Percentiles rank a stretch among this genome's conserved stretches.
Evolutionary conservation across 2,113 vertebrate genomes (phyloP).

Genomic region (Pelobates fuscus): DNA sequence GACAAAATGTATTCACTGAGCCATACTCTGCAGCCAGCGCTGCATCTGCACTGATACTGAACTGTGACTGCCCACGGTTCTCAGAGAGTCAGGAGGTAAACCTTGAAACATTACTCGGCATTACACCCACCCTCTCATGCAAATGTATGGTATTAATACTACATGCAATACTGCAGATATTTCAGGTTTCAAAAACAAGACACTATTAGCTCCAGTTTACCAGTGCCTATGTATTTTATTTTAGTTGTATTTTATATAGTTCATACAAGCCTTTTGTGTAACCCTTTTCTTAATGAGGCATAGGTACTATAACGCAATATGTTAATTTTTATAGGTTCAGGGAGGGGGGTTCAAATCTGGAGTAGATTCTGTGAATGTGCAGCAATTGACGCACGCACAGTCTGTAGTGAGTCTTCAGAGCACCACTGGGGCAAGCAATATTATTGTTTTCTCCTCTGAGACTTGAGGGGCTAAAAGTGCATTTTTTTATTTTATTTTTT

Average conservation of each 20-base stretch:
- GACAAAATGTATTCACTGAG: slow-evolving; percentile 70
- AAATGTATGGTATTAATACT: slow-evolving; percentile 56
- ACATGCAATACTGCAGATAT: slow-evolving; percentile 59
- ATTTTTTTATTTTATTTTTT: not conserved
- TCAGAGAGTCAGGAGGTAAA: slow-evolving; percentile 62
- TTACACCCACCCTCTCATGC: slow-evolving; percentile 71
- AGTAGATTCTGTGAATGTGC: not conserved
- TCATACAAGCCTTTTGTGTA: slow-evolving; percentile 57
- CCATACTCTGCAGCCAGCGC: slow-evolving; percentile 68
- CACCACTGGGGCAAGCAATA: not conserved
- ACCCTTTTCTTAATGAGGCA: slow-evolving; percentile 53
- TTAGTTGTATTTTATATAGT: slow-evolving; percentile 62
- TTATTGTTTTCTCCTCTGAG: not conserved
- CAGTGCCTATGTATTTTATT: slow-evolving; percentile 59
- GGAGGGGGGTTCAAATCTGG: not conserved
- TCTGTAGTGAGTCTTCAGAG: not conserved
- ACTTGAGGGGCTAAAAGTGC: no score
- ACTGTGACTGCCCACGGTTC: slow-evolving; percentile 59
- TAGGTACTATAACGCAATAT: slow-evolving; percentile 53
- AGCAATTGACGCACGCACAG: not conserved
- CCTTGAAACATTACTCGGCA: slow-evolving; percentile 66
- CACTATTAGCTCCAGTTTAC: slow-evolving; percentile 63
- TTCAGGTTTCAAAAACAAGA: slow-evolving; percentile 61
- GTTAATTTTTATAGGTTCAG: slow-evolving; percentile 10
- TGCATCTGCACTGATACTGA: slow-evolving; percentile 78